Percentiles rank a stretch among this genome's conserved stretches.
Evolutionary conservation across 2,797 vertebrate genomes (phyloP).

Genomic region (Coreius guichenoti): DNA sequence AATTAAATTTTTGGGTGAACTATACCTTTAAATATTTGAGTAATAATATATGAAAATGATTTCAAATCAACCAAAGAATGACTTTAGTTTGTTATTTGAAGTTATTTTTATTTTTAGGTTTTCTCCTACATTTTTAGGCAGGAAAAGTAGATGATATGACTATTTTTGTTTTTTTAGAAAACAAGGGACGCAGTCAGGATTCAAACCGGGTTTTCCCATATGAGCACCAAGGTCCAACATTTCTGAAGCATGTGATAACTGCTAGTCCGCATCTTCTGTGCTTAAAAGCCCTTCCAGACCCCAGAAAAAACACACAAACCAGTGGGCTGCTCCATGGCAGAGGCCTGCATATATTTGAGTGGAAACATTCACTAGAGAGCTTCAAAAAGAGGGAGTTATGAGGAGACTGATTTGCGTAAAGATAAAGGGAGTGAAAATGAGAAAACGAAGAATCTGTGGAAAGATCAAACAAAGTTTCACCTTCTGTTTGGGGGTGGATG

Average conservation of each 20-base stretch:
- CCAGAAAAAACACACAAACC: conserved; percentile 63
- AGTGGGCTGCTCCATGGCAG: conserved; percentile 62
- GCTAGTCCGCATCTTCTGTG: background rate
- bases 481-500: conserved; percentile 25
- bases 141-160: background rate
- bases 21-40: background rate
- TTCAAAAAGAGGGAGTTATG: conserved; percentile 62
- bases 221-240: background rate
- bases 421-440: conserved; percentile 32
- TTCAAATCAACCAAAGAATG: background rate
- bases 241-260: background rate
- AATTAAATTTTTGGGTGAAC: too few relatives aligned
- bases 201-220: background rate
- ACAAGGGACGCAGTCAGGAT: background rate
- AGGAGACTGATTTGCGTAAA: conserved; percentile 32
- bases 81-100: background rate
- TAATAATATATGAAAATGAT: background rate
- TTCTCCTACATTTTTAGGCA: background rate
- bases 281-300: background rate
- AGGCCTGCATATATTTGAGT: conserved; percentile 80
- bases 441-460: conserved; percentile 22
- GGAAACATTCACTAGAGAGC: conserved; percentile 75
- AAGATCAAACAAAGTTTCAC: conserved; percentile 30
- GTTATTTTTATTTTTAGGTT: too few relatives aligned
- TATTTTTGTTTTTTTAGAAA: background rate